Base-by-base conservation (phyloP, 2,797 vertebrate species). In the Synaphobranchus kaupii region DNA sequence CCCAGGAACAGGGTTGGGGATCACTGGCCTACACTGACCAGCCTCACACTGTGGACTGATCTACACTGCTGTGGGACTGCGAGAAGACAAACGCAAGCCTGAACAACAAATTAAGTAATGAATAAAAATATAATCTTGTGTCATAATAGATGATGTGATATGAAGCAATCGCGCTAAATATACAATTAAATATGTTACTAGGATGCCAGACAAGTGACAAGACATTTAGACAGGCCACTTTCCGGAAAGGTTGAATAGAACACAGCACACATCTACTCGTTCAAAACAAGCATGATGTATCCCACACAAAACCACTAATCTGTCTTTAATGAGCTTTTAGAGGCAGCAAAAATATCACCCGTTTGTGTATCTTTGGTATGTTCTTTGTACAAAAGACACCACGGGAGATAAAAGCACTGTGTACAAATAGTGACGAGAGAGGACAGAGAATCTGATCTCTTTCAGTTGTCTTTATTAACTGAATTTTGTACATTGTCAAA, bases 401-500 rank as follows among this genome's bases (percentile, higher is more conserved):
- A 13, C 4, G 4, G 15, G 20, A 68, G n/a, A 47, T 56, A 34
- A 56, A 2, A 9, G 44, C 8, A n/a, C 7, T 39, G 68, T 39
- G 68, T 25, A 39, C 58, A 25, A 56, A 82, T 60, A 1, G 15
- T 81, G 90, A 89, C 84, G 9, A 86, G 0, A 83, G 12, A 15
- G 71, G n/a, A 83, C 85, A 25, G 39, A 73, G 47, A 63, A 44
- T 39, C 17, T 50, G 83, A 83, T 78, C 68, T 84, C 83, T 87
- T 48, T 13, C 84, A 83, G 48, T 86, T 54, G 28, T 85, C 82
- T 95, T 95, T 95, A 94, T 92, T 94, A 91, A 92, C 68, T 87
- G 88, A 88, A 90, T 90, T 39, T 82, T 84, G 87, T 60, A 91
- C 87, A 93, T 90, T 89, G 91, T 85, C 81, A 90, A 85, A 90